Conservation (phyloP, 92 coral and sea anemone species). For the Virgularia gustaviana region DNA sequence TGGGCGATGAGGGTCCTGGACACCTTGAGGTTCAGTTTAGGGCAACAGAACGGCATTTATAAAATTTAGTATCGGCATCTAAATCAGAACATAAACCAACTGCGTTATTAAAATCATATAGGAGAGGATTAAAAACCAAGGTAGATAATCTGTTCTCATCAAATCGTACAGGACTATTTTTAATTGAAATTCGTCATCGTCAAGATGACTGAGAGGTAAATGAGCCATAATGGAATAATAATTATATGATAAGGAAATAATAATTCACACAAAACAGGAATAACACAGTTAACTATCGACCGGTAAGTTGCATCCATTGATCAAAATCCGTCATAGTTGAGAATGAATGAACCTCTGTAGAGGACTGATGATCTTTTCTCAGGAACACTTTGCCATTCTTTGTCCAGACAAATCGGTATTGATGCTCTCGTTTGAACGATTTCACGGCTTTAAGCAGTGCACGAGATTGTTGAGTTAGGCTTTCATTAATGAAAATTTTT, state of each 20-base stretch:
- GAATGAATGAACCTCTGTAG: background rate
- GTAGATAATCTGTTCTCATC: background rate
- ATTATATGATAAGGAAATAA: too few species aligned
- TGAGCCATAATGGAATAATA: background rate
- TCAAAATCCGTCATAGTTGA: background rate
- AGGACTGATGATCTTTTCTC: background rate
- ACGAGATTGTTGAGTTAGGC: constrained; percentile 20
- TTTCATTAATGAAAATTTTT: constrained; percentile 28
- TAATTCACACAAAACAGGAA: too few species aligned
- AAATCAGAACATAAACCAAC: constrained; percentile 3
- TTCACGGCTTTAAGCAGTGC: constrained; percentile 19
- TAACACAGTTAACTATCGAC: too few species aligned
- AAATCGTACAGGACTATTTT: background rate
- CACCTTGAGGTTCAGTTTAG: constrained; percentile 2
- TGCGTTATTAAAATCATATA: background rate
- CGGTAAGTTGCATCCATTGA: too few species aligned
- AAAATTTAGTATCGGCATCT: constrained; percentile 18
- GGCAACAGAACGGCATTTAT: constrained; percentile 6
- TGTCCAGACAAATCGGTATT: constrained; percentile 24
- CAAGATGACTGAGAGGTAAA: background rate
- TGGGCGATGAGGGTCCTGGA: constrained; percentile 3
- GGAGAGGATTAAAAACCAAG: background rate
- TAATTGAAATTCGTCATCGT: constrained; percentile 3
- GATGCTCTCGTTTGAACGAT: constrained; percentile 17
- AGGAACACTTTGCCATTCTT: constrained; percentile 3